Percentiles rank a stretch among this genome's conserved stretches.
phyloP scores from a whole-genome alignment of 2,797 vertebrate species.

The Neopelma chrysocephalum region DNA sequence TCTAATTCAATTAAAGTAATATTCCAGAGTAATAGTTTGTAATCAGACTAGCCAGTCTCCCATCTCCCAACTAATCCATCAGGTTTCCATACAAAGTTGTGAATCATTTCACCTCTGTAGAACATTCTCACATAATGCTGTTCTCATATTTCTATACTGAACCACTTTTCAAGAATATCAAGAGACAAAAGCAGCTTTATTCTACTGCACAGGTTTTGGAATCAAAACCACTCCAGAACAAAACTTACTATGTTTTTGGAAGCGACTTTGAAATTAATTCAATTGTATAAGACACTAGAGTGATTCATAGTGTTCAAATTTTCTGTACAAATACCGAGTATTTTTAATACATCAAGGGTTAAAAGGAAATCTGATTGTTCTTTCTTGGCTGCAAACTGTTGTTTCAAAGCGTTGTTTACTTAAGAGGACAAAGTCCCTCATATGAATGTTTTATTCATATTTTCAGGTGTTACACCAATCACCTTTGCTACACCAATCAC shows the following conservation, averaged over 20 bases:
- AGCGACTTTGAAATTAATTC: background rate
- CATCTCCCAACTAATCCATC: background rate
- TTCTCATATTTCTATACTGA: background rate
- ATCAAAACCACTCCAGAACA: background rate
- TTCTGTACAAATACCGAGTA: background rate
- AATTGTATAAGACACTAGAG: background rate
- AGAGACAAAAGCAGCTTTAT: background rate
- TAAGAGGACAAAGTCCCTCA: background rate
- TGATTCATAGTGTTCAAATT: background rate
- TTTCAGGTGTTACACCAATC: background rate
- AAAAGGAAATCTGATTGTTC: background rate
- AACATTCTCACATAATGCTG: background rate
- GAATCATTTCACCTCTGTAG: background rate
- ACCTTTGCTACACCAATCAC: background rate
- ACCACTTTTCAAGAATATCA: background rate
- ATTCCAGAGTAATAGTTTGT: conserved; percentile 1
- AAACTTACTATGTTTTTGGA: background rate
- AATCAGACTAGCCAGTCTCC: background rate
- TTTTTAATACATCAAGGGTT: background rate
- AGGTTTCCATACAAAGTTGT: background rate
- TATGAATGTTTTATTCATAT: background rate
- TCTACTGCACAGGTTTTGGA: background rate
- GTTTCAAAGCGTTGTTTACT: background rate
- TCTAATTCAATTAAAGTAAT: conserved; percentile 24
- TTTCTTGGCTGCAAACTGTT: background rate